Percentiles rank a stretch among this genome's conserved stretches.
Conservation (phyloP, 1,140 invertebrate genomes). For the Piezodorus guildinii region DNA sequence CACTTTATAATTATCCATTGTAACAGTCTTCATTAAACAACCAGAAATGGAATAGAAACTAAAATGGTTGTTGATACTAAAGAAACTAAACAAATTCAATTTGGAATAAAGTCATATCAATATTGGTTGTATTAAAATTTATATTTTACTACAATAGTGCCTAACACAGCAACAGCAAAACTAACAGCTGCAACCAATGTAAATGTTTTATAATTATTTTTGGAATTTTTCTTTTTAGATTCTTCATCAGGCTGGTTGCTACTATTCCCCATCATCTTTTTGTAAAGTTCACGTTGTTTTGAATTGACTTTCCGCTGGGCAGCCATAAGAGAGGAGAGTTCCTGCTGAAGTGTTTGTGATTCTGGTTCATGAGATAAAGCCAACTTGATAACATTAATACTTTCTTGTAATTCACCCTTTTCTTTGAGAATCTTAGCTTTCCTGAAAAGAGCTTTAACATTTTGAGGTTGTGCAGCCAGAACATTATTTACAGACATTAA, state of each 20-base stretch:
- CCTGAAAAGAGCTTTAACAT: conserved; percentile 79
- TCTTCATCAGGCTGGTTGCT: conserved; percentile 25
- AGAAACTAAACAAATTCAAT: too few species aligned
- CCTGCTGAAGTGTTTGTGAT: conserved; percentile 42
- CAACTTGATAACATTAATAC: conserved; percentile 44
- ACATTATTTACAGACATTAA: conserved; percentile 68
- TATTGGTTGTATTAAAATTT: not conserved
- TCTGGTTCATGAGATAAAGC: conserved; percentile 47
- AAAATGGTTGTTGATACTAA: too few species aligned
- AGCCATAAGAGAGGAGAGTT: conserved; percentile 44
- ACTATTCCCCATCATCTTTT: conserved; percentile 47
- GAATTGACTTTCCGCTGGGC: conserved; percentile 42
- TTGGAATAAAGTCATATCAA: too few species aligned
- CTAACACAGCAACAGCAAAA: conserved; percentile 9
- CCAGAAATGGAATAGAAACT: too few species aligned
- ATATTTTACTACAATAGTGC: conserved; percentile 12
- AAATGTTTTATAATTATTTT: not conserved
- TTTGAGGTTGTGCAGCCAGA: conserved; percentile 66
- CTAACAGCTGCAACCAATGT: not conserved
- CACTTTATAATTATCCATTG: too few species aligned
- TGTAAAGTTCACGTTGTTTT: conserved; percentile 49
- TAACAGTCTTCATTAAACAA: too few species aligned
- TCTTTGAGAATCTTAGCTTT: conserved; percentile 64
- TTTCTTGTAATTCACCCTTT: conserved; percentile 46
- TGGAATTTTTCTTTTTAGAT: not conserved